phyloP scores from a whole-genome alignment of 2,113 vertebrate species.

The Ia io region DNA sequence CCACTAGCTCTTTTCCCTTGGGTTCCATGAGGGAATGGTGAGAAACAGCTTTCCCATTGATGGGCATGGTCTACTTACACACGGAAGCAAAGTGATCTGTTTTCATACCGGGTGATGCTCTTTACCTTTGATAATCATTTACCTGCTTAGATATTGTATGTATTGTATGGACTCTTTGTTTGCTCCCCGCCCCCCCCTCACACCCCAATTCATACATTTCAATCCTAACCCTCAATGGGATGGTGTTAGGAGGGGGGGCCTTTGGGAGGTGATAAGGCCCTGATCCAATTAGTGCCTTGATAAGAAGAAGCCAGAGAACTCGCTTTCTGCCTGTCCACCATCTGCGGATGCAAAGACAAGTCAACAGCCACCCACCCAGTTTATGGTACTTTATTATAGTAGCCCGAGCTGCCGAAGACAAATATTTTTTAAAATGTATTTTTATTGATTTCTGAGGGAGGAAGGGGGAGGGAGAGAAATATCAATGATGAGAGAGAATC shows the following conservation, averaged over 20 bases:
- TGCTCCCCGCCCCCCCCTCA: too few relatives aligned
- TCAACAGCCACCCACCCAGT: background rate
- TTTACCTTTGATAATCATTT: slow-evolving; percentile 5
- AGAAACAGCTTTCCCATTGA: background rate
- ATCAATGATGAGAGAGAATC: background rate
- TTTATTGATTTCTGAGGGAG: background rate
- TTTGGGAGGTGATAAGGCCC: background rate
- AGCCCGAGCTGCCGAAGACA: background rate
- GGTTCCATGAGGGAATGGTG: background rate
- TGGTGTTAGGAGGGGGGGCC: background rate
- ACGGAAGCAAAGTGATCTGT: background rate
- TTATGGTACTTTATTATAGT: background rate
- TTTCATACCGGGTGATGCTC: background rate
- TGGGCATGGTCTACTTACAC: background rate
- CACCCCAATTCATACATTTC: background rate
- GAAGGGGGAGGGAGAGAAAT: background rate
- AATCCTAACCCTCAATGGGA: background rate
- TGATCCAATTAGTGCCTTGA: background rate
- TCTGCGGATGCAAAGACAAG: background rate
- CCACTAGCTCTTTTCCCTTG: background rate
- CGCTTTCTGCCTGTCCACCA: background rate
- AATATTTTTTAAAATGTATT: background rate
- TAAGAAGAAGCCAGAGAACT: background rate
- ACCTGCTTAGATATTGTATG: slow-evolving; percentile 20
- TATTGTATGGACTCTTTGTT: background rate